A percentile compares a stretch with the other conserved stretches of the same genome.
Evolutionary conservation across 2,888 invertebrate genomes (phyloP).

Genomic region (Caenorhabditis angaria): DNA sequence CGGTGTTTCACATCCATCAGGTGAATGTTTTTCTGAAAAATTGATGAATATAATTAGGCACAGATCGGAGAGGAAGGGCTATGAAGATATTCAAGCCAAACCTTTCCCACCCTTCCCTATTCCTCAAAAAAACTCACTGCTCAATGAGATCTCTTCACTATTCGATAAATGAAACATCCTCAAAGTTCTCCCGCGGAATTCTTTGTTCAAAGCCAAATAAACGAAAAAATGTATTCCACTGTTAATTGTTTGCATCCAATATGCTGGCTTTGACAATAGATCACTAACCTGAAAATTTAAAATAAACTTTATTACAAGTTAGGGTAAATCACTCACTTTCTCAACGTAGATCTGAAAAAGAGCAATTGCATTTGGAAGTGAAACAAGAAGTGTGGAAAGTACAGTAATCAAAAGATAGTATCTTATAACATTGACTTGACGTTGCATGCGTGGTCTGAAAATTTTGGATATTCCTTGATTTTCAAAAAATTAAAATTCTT

Average conservation of each 20-base stretch:
- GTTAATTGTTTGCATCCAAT: constrained; percentile 61
- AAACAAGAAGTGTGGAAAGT: constrained; percentile 57
- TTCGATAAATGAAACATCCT: constrained; percentile 35
- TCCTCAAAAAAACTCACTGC: constrained; percentile 19
- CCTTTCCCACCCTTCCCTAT: neutral
- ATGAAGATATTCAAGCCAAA: no score
- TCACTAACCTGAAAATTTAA: constrained; percentile 46
- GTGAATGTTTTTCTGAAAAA: constrained; percentile 32
- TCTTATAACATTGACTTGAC: constrained; percentile 54
- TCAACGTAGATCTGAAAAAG: constrained; percentile 51
- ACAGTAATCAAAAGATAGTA: constrained; percentile 59
- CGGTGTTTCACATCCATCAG: constrained; percentile 42
- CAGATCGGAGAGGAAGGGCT: neutral
- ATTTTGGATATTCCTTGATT: neutral
- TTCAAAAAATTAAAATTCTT: constrained; percentile 7
- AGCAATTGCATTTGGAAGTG: constrained; percentile 56
- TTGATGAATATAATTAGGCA: neutral
- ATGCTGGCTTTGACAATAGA: constrained; percentile 58
- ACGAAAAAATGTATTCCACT: constrained; percentile 59
- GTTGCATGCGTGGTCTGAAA: constrained; percentile 53
- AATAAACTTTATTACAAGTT: neutral
- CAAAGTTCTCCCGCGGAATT: constrained; percentile 48
- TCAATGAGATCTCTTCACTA: constrained; percentile 40
- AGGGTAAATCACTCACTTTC: constrained; percentile 23
- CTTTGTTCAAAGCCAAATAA: constrained; percentile 53